These are phyloP conservation scores for Antigone vipio DNA, from an alignment of 2,113 vertebrate species.

Conservation along the genomic window DNA sequence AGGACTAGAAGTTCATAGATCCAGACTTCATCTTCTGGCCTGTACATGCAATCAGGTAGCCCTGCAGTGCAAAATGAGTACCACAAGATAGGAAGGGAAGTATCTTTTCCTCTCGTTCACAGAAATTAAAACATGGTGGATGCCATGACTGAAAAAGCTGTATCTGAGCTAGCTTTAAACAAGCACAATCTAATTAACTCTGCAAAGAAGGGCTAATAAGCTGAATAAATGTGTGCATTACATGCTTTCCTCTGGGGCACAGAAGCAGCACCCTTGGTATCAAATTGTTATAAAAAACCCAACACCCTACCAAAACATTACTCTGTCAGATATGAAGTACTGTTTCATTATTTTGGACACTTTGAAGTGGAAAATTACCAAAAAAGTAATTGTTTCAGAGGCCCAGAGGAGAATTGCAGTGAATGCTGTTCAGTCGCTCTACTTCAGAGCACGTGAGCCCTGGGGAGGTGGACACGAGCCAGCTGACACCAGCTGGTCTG, in stretches of 20 bases:
- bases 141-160: not conserved
- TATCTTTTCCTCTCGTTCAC: not conserved
- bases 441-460: not conserved
- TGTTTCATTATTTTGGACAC: not conserved
- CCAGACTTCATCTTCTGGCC: not conserved
- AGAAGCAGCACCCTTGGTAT: not conserved
- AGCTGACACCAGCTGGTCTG: not conserved
- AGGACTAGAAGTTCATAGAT: accelerated
- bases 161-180: not conserved
- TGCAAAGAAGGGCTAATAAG: not conserved
- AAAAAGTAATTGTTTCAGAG: not conserved
- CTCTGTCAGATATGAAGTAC: not conserved
- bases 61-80: not conserved
- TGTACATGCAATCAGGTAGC: accelerated
- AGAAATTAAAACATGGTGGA: too few relatives aligned
- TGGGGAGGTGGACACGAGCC: not conserved
- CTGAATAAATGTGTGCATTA: not conserved
- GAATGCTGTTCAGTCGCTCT: not conserved
- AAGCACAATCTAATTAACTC: not conserved
- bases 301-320: not conserved
- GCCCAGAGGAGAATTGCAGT: not conserved
- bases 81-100: not conserved
- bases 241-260: not conserved
- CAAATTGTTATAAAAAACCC: not conserved
- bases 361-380: not conserved